Evolutionary conservation across 2,113 vertebrate species (phyloP), one percentile per base, ranked within the genome.

Genomic region (Clarias gariepinus): DNA sequence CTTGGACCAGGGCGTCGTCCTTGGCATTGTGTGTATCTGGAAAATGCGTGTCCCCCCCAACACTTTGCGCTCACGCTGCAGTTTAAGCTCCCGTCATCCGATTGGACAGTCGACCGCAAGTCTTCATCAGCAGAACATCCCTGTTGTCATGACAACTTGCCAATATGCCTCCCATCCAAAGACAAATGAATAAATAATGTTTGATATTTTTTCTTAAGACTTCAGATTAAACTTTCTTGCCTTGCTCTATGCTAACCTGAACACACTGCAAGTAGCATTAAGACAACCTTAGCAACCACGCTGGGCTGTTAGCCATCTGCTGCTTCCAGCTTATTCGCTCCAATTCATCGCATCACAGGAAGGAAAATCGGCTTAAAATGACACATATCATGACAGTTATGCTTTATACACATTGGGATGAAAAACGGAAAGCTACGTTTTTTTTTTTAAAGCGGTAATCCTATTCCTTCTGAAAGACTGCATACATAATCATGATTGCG

Each of bases 111-210:
- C 95, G 95, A 94, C 95, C 96, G 96, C 96, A 91, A 98, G 96
- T 97, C 96, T 97, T 98, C 97, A 97, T 98, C 97, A 98, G 93
- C 93, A 96, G 97, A 96, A 97, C 96, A 98, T 99, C 97, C 97
- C 96, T 97, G 97, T 99, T 96, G 96, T 97, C 97, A 99, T 99
- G 97, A 98, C 98, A 98, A 99, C 97, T 97, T 96, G 93, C 96
- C 96, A 96, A 96, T 96, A 94, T 93, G 93, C 91, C 92, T 91
- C 91, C 91, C 92, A 91, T 74, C 89, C 53, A 53, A 79, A 79
- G 21, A 25, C 25, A 19, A 11, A 53, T 8, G n/a, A 13, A 66
- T 74, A 58, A 87, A 85, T 66, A 52, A 78, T 68, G 58, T 82
- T 81, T 85, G 87, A 94, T 47, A 47, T 47, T 91, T 93, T 93